Base-by-base conservation (phyloP, 2,888 invertebrate species). In the Esperia sulphurella region DNA sequence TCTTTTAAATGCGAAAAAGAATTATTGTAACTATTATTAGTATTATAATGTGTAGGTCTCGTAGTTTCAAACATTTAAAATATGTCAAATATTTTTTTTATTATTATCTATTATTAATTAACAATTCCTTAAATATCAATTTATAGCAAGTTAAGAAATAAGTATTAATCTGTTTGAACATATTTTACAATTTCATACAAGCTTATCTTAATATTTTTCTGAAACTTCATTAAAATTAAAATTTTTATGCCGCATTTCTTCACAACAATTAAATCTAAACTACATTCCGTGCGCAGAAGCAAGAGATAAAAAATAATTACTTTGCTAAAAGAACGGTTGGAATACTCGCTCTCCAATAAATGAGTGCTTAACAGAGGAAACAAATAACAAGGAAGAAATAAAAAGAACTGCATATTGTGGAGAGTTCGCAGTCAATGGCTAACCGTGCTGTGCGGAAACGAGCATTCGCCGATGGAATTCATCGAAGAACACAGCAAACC, bases 401-500 rank as follows among this genome's bases (percentile, higher is more conserved):
- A 79, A 72, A 73, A 71, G 65, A 61, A 59, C 55, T 69, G 70
- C 68, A 71, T 75, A 74, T 75, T 78, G 72, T 71, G 65, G 58
- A 65, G 65, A 58, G 65, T 51, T 68, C 65, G 56, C 67, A 73
- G 71, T 71, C 71, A 68, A 74, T 68, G 69, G 73, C 68, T 68
- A 65, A 66, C 70, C 63, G 63, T 66, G 60, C 66, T 70, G 68
- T 63, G 65, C 68, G 68, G 68, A 63, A 74, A 68, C 64, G 65
- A 66, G 68, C 62, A 66, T 66, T 59, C 61, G 59, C 58, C 55
- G 62, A 61, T 63, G 61, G 59, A 66, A 64, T 61, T 62, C 60
- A 57, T 59, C 70, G 68, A 71, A 66, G 63, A 75, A 71, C 70
- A 74, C 75, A 79, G 76, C 79, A 76, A 80, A 83, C 74, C 80